These are phyloP conservation scores for Physocephala rufipes DNA, from an alignment of 2,888 invertebrate genomes.

Conservation along the genomic window DNA sequence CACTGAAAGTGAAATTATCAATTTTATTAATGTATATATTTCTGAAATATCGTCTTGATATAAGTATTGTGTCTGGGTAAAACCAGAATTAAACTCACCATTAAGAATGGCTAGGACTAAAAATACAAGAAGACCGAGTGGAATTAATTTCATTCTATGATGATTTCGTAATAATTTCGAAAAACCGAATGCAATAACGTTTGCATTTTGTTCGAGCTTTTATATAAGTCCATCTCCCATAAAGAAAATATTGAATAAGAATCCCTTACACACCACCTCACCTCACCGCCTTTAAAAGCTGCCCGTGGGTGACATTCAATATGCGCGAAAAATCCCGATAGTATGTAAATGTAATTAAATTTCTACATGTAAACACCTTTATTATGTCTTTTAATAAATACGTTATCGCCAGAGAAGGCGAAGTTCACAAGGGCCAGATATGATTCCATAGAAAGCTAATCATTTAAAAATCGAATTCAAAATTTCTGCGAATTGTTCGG, in stretches of 20 bases:
- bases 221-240: background rate
- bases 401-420: no score
- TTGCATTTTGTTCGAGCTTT: background rate
- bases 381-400: background rate
- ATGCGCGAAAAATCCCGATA: background rate
- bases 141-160: background rate
- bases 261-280: background rate
- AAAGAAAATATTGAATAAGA: background rate
- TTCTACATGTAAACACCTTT: background rate
- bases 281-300: no score
- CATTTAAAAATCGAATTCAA: no score
- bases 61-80: no score
- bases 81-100: background rate
- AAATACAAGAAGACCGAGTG: constrained; percentile 7
- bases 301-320: no score
- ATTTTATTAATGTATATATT: background rate
- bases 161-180: background rate
- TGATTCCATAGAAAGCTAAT: no score
- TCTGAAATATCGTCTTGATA: background rate
- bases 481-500: no score
- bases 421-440: no score
- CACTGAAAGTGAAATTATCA: background rate
- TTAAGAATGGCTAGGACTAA: background rate
- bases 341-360: background rate
- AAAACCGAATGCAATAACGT: background rate